Conservation (phyloP, 2,113 vertebrate genomes). For the Stictonetta naevosa region DNA sequence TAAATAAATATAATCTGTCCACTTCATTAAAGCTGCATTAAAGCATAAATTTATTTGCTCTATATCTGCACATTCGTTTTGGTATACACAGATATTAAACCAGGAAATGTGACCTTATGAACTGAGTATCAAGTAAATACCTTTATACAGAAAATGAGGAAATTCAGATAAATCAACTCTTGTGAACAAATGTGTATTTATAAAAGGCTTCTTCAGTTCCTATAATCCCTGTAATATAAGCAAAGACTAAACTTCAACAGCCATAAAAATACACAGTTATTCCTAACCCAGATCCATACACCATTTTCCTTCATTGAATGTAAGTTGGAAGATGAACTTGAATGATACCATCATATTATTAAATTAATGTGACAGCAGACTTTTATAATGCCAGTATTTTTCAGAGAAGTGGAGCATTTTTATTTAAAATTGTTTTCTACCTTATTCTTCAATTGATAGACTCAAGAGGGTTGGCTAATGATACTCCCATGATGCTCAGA, state of each 20-base stretch:
- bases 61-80: background rate
- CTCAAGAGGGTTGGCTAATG: background rate
- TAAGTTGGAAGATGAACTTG: background rate
- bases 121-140: background rate
- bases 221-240: background rate
- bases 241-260: background rate
- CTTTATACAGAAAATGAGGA: background rate
- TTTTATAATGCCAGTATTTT: background rate
- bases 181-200: background rate
- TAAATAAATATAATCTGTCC: background rate
- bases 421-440: background rate
- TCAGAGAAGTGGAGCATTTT: background rate
- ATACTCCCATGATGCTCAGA: background rate
- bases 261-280: background rate
- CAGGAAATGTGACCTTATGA: background rate
- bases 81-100: background rate
- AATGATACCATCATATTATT: background rate
- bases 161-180: background rate
- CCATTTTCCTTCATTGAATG: background rate
- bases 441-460: background rate
- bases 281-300: background rate
- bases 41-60: background rate
- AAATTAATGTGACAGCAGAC: background rate
- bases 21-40: background rate
- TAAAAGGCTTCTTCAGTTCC: background rate